Conservation (phyloP, 2,888 invertebrate species). For the Eulithis testata region DNA sequence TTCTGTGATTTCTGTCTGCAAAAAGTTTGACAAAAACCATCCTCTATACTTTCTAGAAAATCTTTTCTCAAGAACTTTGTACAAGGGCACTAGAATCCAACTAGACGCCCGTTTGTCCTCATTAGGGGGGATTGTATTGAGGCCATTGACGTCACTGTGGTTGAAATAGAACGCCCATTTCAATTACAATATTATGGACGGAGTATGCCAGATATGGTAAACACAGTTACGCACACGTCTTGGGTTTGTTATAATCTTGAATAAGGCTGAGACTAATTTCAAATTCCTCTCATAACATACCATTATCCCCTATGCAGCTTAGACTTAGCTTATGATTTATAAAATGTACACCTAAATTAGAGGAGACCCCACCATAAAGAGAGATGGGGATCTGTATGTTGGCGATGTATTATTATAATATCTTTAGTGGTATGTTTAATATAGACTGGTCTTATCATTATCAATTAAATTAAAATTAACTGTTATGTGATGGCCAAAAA, state of each 20-base stretch:
- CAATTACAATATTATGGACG: constrained; percentile 5
- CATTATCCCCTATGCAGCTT: no score
- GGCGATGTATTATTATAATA: no score
- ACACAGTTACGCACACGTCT: constrained; percentile 3
- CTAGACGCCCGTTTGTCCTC: constrained; percentile 11
- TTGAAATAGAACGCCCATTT: constrained; percentile 9
- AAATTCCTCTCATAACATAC: no score
- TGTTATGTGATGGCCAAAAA: no score
- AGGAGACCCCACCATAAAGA: no score
- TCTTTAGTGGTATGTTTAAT: no score
- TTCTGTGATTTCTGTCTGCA: neutral
- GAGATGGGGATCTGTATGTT: no score
- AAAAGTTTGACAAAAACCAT: neutral
- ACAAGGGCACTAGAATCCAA: neutral
- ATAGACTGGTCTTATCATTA: no score
- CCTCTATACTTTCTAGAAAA: neutral
- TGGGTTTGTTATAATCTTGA: neutral
- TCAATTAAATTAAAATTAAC: no score
- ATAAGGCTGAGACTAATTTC: neutral
- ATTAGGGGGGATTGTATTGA: constrained; percentile 7
- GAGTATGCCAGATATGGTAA: constrained; percentile 7
- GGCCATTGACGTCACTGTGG: constrained; percentile 11
- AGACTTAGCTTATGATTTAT: no score
- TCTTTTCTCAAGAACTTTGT: neutral
- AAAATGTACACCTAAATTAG: no score